Evolutionary conservation across 1,140 invertebrate genomes (phyloP).

Genomic region (Microplitis demolitor): DNA sequence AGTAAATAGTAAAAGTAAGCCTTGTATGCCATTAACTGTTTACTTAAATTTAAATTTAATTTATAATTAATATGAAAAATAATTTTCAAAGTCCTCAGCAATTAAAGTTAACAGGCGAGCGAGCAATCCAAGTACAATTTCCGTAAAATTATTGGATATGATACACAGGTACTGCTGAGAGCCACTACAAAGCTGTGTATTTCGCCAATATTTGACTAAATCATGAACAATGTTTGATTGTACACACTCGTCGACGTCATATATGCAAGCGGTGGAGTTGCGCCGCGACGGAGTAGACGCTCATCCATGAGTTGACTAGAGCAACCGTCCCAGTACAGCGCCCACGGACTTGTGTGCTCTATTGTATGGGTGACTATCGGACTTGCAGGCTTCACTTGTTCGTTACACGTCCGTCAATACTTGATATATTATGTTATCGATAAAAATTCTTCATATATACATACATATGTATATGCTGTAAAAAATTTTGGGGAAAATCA

Average conservation of each 20-base stretch:
- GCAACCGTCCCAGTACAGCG: neutral
- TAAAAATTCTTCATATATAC: too few species aligned
- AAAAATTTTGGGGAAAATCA: too few species aligned
- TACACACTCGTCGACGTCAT: constrained; percentile 44
- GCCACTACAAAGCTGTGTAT: constrained; percentile 60
- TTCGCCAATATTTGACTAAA: constrained; percentile 63
- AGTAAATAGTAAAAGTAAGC: neutral
- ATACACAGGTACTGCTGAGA: constrained; percentile 49
- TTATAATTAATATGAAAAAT: too few species aligned
- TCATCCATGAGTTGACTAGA: neutral
- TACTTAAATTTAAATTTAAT: too few species aligned
- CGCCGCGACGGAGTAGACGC: constrained; percentile 11
- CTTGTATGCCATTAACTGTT: too few species aligned
- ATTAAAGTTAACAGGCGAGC: constrained; percentile 35
- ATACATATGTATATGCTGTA: too few species aligned
- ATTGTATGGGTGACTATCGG: neutral
- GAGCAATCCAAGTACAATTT: constrained; percentile 53
- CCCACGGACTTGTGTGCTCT: neutral
- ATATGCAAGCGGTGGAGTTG: constrained; percentile 1
- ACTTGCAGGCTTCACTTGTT: neutral
- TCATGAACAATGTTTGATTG: constrained; percentile 63
- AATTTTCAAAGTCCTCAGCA: neutral
- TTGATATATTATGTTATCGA: too few species aligned
- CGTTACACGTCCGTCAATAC: neutral
- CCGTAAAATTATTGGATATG: constrained; percentile 57